phyloP scores from a whole-genome alignment of 2,888 invertebrate species.

The Balanococcus diminutus region DNA sequence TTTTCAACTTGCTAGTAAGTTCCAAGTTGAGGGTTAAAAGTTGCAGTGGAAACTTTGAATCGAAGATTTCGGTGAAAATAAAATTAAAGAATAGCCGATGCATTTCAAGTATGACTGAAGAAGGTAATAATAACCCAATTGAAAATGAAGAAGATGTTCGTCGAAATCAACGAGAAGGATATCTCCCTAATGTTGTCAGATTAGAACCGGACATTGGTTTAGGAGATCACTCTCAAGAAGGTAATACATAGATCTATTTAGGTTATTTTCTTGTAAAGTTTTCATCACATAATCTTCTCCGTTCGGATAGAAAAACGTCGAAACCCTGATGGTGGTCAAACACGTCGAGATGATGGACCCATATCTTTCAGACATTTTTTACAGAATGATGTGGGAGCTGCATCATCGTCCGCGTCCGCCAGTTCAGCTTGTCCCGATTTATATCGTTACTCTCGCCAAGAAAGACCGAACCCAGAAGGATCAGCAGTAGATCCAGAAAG shows the following conservation, averaged over 20 bases:
- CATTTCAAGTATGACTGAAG: neutral
- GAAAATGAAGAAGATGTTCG: neutral
- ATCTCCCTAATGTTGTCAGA: neutral
- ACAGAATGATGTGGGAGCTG: constrained; percentile 48
- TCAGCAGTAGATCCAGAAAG: constrained; percentile 42
- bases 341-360: constrained; percentile 73
- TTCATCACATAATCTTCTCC: neutral
- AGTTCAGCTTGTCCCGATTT: constrained; percentile 29
- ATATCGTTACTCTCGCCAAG: constrained; percentile 47
- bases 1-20: neutral
- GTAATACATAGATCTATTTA: neutral
- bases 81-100: neutral
- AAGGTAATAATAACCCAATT: constrained; percentile 1
- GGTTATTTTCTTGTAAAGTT: neutral
- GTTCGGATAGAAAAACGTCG: constrained; percentile 2
- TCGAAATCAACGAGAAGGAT: neutral
- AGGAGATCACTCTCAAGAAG: constrained; percentile 41
- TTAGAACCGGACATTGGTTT: constrained; percentile 54
- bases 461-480: constrained; percentile 34
- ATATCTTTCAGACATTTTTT: constrained; percentile 87
- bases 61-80: neutral
- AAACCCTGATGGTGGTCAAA: constrained; percentile 58
- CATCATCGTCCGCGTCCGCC: neutral
- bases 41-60: neutral
- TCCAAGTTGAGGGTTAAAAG: neutral